Evolutionary conservation across 2,113 vertebrate species (phyloP), one percentile per base, ranked within the genome.

Genomic region (Zootoca vivipara): DNA sequence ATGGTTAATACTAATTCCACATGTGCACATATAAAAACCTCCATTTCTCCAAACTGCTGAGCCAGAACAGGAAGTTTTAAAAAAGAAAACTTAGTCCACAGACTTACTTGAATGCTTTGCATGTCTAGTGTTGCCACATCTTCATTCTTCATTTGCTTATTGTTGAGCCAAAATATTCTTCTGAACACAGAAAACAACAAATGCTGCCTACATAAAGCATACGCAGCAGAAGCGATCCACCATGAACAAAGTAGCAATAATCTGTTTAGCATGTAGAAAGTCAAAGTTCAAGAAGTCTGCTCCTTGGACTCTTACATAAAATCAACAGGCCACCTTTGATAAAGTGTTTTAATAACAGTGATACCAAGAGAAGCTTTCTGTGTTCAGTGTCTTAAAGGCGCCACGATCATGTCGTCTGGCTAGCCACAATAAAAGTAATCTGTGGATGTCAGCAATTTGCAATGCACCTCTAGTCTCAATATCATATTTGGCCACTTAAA

Each of bases 11-110:
- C 13, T 56, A 13, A 85, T n/a, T 83, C 3, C 0, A 0, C 24
- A 1, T 58, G 78, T 46, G 33, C 18, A 20, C 52, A 35, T 40
- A 38, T 33, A 65, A 0, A 5, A 0, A 10, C 12, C 30, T 3
- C 18, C 18, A 26, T 74, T 38, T 42, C 69, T 5, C 18, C 22
- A 82, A 30, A 46, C 40, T 82, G 35, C 56, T 28, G 20, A 64
- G 22, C 28, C 78, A 77, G 75, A 89, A 42, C 56, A 92, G 42
- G 78, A 82, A 58, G 38, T 42, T 46, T 52, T 26, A 67, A 86
- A 67, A 30, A 91, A 91, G 85, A 87, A 65, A 58, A 90, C n/a
- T 38, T 10, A 92, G 80, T 28, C 52, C 88, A 77, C 38, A 35
- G 83, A 89, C 35, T 87, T 30, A 4, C 82, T 77, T 67, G 83